Conservation (phyloP, 23 tunicate genomes). For the Phallusia fumigata region DNA sequence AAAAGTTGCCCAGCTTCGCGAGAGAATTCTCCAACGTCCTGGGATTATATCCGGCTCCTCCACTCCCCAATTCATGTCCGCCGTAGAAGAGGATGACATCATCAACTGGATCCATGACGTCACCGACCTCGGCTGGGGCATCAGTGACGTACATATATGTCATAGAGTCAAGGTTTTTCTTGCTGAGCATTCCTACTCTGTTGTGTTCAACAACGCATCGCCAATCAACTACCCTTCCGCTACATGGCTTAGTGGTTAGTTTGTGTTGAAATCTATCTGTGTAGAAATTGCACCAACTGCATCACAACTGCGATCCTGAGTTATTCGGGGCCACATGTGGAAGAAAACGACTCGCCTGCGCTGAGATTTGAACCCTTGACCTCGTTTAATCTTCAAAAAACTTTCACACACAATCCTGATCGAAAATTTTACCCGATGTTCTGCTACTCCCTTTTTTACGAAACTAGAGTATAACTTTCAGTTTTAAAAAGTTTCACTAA, state of each 20-base stretch:
- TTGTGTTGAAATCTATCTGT: neutral
- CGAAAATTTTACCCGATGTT: too few relatives aligned
- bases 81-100: constrained; percentile 30
- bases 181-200: constrained; percentile 7
- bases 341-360: too few relatives aligned
- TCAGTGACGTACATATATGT: constrained; percentile 28
- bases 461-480: too few relatives aligned
- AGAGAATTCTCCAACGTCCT: constrained; percentile 21
- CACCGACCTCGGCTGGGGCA: constrained; percentile 59
- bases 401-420: too few relatives aligned
- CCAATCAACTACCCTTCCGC: constrained; percentile 41
- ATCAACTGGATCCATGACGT: constrained; percentile 71
- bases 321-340: too few relatives aligned
- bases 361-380: too few relatives aligned
- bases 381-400: too few relatives aligned
- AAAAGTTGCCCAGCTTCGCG: constrained; percentile 28
- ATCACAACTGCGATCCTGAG: too few relatives aligned
- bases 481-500: too few relatives aligned
- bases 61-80: constrained; percentile 19
- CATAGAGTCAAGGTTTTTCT: constrained; percentile 34
- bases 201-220: constrained; percentile 27
- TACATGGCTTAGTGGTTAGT: constrained; percentile 49
- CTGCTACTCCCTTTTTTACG: too few relatives aligned
- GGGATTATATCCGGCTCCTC: constrained; percentile 27
- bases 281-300: too few relatives aligned